phyloP scores from a whole-genome alignment of 2,888 invertebrate species.

The Prostheceraeus crozeri region DNA sequence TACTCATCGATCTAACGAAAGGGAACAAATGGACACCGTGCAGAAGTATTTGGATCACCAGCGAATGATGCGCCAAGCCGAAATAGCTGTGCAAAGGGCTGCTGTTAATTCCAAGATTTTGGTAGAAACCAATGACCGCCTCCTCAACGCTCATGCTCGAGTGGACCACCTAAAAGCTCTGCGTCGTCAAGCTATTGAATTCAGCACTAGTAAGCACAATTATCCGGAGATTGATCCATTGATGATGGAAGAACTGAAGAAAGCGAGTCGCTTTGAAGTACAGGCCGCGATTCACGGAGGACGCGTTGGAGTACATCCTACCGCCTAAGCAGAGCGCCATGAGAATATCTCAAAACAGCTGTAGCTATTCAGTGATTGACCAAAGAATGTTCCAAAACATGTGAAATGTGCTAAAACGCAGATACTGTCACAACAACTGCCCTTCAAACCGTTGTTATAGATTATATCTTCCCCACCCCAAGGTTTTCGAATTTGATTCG shows the following conservation, averaged over 20 bases:
- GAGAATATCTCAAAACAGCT: no score
- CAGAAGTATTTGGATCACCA: constrained; percentile 52
- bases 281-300: constrained; percentile 43
- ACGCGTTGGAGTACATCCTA: constrained; percentile 45
- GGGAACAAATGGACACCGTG: constrained; percentile 49
- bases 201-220: neutral
- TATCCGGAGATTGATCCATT: constrained; percentile 2
- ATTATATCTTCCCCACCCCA: no score
- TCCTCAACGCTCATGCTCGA: constrained; percentile 47
- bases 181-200: neutral
- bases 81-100: constrained; percentile 48
- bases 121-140: constrained; percentile 49
- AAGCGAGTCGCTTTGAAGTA: constrained; percentile 44
- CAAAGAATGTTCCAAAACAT: no score
- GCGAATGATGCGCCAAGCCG: constrained; percentile 51
- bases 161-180: constrained; percentile 48
- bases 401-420: no score
- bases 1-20: constrained; percentile 43
- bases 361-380: no score
- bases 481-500: no score
- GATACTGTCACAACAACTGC: no score
- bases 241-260: constrained; percentile 37
- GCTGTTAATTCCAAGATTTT: constrained; percentile 50
- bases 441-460: no score
- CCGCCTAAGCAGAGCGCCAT: no score